Base-by-base conservation (phyloP, 2,888 invertebrate genomes). In the Drosophila acutilabella region DNA sequence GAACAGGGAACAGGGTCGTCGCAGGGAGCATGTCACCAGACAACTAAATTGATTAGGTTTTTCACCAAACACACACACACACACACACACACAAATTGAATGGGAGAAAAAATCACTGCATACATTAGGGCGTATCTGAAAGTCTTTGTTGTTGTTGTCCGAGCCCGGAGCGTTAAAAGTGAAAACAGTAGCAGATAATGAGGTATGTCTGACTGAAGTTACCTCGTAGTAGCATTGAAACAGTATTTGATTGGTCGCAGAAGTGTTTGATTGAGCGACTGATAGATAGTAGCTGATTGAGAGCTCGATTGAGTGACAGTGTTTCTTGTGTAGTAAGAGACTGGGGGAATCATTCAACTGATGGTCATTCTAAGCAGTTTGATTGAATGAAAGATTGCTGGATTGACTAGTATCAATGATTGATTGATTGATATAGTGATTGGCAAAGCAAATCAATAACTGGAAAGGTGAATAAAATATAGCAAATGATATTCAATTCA, bases 1-100 rank as follows among this genome's bases (percentile, higher is more conserved):
- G 20, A 20, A 4, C 18, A 18, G 18, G 18, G 18, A 18, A 18
- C 20, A 26, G 26, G 47, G 42, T 23, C 16, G 30, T 30, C 30
- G 30, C 30, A 30, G 30, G 30, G 36, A 33, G 56, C 75, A 54
- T 86, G 84, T 82, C 83, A 78, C 83, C 86, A 84, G 81, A 79
- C 87, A 81, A 73, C 71, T 80, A 85, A 88, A 89, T 89, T 88
- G 88, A 89, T 89, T 88, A 88, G 84, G 81, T 86, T 88, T 74
- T 52, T 30, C 44, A 44, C 38, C 45, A 36, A 60, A 64, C 52
- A 44, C 61, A 20, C 20, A 20, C 20, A 41, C 13, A 38, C 16
- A 8, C 16, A 44, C 10, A 36, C n/a, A 54, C 44, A 45, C 40
- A 36, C 14, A 36, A 51, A 26, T 20, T 18, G 26, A 38, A 60